A percentile compares a stretch with the other conserved stretches of the same genome.
phyloP scores from a whole-genome alignment of 2,888 invertebrate genomes.

The Ormyrus labotus region DNA sequence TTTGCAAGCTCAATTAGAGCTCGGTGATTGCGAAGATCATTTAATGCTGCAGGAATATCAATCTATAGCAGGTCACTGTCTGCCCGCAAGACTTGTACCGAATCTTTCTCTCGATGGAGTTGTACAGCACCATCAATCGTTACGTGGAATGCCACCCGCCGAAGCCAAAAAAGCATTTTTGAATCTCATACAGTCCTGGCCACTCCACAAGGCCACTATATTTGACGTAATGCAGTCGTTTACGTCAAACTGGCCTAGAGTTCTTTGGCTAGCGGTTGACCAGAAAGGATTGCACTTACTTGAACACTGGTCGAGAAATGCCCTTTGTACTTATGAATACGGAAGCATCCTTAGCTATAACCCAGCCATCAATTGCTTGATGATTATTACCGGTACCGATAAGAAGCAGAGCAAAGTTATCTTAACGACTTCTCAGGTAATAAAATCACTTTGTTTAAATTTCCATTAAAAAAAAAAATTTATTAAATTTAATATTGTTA shows the following conservation, averaged over 20 bases:
- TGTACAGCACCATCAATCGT: constrained; percentile 92
- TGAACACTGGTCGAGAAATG: constrained; percentile 91
- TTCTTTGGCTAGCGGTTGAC: constrained; percentile 94
- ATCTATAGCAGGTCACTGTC: constrained; percentile 86
- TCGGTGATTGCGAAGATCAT: constrained; percentile 87
- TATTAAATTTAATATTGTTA: neutral
- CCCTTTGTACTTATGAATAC: constrained; percentile 94
- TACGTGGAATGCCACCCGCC: constrained; percentile 89
- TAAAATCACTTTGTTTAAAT: constrained; percentile 37
- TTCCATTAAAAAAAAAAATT: neutral
- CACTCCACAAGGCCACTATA: constrained; percentile 93
- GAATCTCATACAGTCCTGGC: constrained; percentile 95
- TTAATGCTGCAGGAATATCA: constrained; percentile 80
- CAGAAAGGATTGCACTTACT: constrained; percentile 93
- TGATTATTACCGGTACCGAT: constrained; percentile 94
- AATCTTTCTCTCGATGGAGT: constrained; percentile 89
- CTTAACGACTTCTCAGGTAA: constrained; percentile 92
- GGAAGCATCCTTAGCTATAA: constrained; percentile 92
- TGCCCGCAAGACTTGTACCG: constrained; percentile 89
- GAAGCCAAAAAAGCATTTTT: constrained; percentile 95
- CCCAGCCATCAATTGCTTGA: constrained; percentile 92
- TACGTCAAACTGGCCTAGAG: constrained; percentile 96
- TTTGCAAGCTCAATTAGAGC: constrained; percentile 93
- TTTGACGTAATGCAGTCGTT: constrained; percentile 98
- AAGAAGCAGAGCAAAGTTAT: constrained; percentile 96